Conservation (phyloP, 1,140 invertebrate species). For the Nylanderia fulva region DNA sequence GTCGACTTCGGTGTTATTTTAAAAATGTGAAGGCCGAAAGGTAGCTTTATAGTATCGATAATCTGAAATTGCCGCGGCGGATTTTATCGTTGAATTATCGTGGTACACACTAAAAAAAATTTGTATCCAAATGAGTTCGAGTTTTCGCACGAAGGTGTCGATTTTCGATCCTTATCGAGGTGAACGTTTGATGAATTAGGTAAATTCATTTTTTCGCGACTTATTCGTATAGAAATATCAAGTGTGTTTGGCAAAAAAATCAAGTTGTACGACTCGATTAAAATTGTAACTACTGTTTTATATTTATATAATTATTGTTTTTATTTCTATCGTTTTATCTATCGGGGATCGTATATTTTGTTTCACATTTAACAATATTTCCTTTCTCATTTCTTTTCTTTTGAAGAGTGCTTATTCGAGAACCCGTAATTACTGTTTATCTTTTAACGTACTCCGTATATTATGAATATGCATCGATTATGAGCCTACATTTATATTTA, state of each 20-base stretch:
- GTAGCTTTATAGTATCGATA: slow-evolving; percentile 32
- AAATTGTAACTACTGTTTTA: background rate
- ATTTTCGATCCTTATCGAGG: slow-evolving; percentile 6
- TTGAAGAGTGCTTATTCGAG: background rate
- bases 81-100: slow-evolving; percentile 21
- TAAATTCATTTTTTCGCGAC: slow-evolving; percentile 24
- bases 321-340: background rate
- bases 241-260: background rate
- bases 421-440: background rate
- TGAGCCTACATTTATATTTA: slow-evolving; percentile 2
- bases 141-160: background rate
- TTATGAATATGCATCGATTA: background rate
- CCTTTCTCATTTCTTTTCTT: too few species aligned
- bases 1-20: slow-evolving; percentile 37
- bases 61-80: background rate
- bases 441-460: background rate
- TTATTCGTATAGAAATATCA: slow-evolving; percentile 3
- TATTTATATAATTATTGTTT: too few species aligned
- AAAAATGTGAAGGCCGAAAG: slow-evolving; percentile 36
- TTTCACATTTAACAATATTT: background rate
- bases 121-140: background rate
- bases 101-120: background rate
- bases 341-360: background rate
- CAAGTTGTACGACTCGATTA: background rate
- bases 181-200: slow-evolving; percentile 2